Evolutionary conservation across 2,113 vertebrate genomes (phyloP), one percentile per base, ranked within the genome.

Genomic region (Hylia prasina): DNA sequence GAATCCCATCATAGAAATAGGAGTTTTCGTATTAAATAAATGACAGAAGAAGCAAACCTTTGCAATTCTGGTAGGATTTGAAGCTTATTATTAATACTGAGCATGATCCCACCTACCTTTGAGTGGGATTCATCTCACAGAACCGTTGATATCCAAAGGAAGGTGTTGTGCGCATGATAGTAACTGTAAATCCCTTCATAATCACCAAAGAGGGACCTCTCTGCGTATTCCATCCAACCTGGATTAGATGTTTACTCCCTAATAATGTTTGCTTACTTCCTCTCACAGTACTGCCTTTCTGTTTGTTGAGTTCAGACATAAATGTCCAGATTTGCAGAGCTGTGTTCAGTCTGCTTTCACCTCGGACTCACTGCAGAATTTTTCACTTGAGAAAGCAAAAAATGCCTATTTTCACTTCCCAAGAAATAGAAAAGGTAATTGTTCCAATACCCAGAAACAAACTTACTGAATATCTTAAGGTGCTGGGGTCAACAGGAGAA

Each of bases 41-140:
- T 16, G 22, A 87, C 30, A 90, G 75, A 66, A 90, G 79, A 76
- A 88, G 53, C 45, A 93, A 91, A 65, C 16, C 23, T 66, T n/a
- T 69, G 57, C 66, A 82, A 72, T 87, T 85, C 66, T 82, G 44
- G 68, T 61, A 92, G 58, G 45, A 82, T 92, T 79, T 95, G 40
- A 87, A 66, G 31, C 30, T 94, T 73, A 70, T 92, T 90, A 89
- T 85, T 91, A 96, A 91, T 71, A 63, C n/a, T 60, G 48, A 90
- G 70, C 86, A 93, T 58, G 70, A 94, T 79, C 71, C 75, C 88
- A 82, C 90, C 88, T 93, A 96, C 75, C 42, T 76, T 15, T 96
- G 93, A 90, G 93, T 82, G 48, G 79, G 86, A 88, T 86, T 93
- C 63, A 86, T 85, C 70, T 94, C 82, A 66, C 33, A 24, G 23